Evolutionary conservation across 2,888 invertebrate genomes (phyloP).

Genomic region (Branchipolynoe longqiensis): DNA sequence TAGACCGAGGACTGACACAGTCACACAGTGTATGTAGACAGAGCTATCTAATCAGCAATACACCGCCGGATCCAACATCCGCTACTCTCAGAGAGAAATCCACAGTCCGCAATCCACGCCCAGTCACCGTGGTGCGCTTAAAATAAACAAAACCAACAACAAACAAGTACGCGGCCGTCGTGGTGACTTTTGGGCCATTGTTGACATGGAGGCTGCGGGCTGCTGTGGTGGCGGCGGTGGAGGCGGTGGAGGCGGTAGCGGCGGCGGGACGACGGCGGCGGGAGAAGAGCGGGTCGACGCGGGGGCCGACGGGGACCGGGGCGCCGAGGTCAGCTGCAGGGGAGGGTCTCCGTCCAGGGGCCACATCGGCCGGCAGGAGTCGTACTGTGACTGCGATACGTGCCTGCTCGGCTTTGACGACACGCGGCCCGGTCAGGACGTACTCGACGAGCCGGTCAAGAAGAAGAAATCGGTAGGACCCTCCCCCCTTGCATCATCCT

Average conservation of each 20-base stretch:
- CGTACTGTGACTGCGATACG: conserved; percentile 63
- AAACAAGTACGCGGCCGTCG: no score
- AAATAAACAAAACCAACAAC: no score
- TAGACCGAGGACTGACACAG: no score
- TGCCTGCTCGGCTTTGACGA: conserved; percentile 66
- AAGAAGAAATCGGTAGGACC: conserved; percentile 30
- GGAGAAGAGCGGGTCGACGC: neutral
- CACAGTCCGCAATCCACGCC: no score
- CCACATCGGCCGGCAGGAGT: neutral
- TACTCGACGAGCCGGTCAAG: neutral
- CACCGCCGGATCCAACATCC: no score
- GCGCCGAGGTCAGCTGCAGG: neutral
- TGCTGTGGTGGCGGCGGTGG: neutral
- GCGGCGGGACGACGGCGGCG: neutral
- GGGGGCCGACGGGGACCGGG: neutral
- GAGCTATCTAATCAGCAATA: no score
- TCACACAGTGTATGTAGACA: no score
- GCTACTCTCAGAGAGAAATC: no score
- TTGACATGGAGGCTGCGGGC: neutral
- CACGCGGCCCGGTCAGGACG: conserved; percentile 61
- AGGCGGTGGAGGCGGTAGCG: neutral
- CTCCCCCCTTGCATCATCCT: neutral
- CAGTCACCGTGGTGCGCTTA: no score
- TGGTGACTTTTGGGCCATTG: no score
- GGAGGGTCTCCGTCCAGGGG: neutral